Evolutionary conservation across 2,113 vertebrate species (phyloP).

Genomic region (Xenus cinereus): DNA sequence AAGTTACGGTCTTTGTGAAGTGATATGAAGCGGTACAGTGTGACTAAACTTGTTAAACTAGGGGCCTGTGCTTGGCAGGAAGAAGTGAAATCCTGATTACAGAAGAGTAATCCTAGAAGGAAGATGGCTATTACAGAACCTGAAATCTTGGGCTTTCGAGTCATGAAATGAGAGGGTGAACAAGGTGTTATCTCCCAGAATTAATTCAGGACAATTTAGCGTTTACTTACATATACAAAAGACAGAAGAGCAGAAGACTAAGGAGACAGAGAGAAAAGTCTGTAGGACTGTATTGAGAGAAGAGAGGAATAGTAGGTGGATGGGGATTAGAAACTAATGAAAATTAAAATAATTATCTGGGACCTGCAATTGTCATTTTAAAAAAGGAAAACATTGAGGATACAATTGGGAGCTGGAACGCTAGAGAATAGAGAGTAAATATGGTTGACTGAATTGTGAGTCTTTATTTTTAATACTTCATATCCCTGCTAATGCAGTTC

Average conservation of each 20-base stretch:
- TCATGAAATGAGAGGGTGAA: not conserved
- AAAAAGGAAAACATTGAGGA: too few relatives aligned
- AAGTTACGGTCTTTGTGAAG: not conserved
- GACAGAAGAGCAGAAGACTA: not conserved
- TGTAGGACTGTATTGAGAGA: not conserved
- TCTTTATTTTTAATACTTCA: slow-evolving; percentile 3
- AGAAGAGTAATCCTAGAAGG: not conserved
- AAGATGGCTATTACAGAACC: not conserved
- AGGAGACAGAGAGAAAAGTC: not conserved
- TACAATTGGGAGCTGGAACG: not conserved
- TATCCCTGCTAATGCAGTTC: slow-evolving; percentile 17
- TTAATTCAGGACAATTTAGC: not conserved
- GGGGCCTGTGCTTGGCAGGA: not conserved
- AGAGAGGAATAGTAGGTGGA: not conserved
- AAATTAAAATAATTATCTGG: not conserved
- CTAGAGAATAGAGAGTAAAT: not conserved
- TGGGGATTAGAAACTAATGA: not conserved
- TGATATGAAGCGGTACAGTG: not conserved
- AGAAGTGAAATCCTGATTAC: not conserved
- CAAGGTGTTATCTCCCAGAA: not conserved
- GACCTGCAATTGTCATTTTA: not conserved
- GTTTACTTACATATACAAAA: not conserved
- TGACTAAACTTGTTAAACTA: not conserved
- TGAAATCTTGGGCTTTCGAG: not conserved
- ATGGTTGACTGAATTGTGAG: not conserved